Base-by-base conservation (phyloP, 64 coral and sea anemone genomes). In the Dendrophyllia cribrosa region DNA sequence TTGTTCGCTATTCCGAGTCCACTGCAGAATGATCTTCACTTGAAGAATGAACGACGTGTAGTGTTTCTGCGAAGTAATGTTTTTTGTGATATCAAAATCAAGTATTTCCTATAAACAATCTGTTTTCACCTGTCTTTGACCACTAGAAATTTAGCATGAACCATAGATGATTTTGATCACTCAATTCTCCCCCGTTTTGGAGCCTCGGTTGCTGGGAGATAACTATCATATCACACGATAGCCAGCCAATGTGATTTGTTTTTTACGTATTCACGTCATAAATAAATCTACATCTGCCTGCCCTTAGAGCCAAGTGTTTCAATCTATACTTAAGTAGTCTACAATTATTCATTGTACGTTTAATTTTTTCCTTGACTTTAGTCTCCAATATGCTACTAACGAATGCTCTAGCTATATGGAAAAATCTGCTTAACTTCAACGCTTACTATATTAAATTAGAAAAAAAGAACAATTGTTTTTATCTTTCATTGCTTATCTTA, bases 21-120 rank as follows among this genome's bases (percentile, higher is more conserved):
- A 11, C 45, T 19, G 61, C 45, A 51, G 5, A 14, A 8, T 22
- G 55, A 43, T 16, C 53, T 16, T n/a, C 75, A n/a, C 23, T 56
- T 79, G 77, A 14, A 5, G 52, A 43, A 3, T n/a, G 61, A 51
- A 22, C 19, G 62, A 67, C 20, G 61, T 51, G 34, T 12, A 79
- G 55, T 79, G 77, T 43, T 68, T 23, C 16, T 43, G 80, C 47
- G 43, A 51, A 12, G 80, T 49, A 51, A 51, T 84, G 62, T 84
- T 84, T 17, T 66, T 7, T 51, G 17, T 51, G 59, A 68, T 62
- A 84, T 79, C n/a, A 46, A 66, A 34, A 7, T 50, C 46, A 84
- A 84, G 55, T 84, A 51, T 44, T 66, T 66, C 64, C 67, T 84
- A 67, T 84, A 84, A 84, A 84, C 61, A 83, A 83, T 84, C 63